Conservation (phyloP, 2,113 vertebrate genomes). For the Limnothrissa miodon region DNA sequence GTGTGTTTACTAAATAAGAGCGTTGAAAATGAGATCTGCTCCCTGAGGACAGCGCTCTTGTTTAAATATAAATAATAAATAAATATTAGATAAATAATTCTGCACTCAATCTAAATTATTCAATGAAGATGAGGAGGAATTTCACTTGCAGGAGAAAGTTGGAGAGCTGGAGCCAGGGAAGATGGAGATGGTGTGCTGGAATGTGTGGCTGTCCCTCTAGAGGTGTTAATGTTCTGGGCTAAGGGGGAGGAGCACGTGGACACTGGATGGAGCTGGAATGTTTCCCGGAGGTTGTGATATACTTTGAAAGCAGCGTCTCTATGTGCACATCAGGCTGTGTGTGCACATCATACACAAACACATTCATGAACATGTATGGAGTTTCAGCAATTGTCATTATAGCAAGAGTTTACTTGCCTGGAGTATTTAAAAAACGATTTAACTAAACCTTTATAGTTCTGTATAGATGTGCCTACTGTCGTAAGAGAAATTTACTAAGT, state of each 20-base stretch:
- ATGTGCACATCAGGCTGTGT: not conserved
- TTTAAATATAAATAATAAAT: constrained; percentile 81
- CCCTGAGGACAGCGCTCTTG: constrained; percentile 73
- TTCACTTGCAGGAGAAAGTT: constrained; percentile 68
- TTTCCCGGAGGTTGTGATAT: not conserved
- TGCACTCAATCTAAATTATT: constrained; percentile 68
- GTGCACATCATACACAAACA: not conserved
- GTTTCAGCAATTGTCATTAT: not conserved
- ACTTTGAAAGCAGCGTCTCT: not conserved
- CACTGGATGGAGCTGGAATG: not conserved
- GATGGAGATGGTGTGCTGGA: constrained; percentile 29
- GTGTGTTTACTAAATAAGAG: constrained; percentile 79
- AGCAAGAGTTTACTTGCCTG: too few relatives aligned
- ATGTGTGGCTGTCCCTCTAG: constrained; percentile 48
- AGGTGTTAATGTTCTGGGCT: constrained; percentile 43
- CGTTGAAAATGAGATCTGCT: constrained; percentile 80
- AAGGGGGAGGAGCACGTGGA: not conserved
- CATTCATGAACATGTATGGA: not conserved
- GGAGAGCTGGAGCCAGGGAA: constrained; percentile 59
- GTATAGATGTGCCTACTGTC: too few relatives aligned
- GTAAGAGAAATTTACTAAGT: too few relatives aligned
- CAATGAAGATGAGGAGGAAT: constrained; percentile 56
- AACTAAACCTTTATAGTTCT: too few relatives aligned
- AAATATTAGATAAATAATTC: constrained; percentile 80
- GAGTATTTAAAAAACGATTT: too few relatives aligned